phyloP scores from a whole-genome alignment of 2,113 vertebrate species.

The Pseudolaguvia tuberculata region DNA sequence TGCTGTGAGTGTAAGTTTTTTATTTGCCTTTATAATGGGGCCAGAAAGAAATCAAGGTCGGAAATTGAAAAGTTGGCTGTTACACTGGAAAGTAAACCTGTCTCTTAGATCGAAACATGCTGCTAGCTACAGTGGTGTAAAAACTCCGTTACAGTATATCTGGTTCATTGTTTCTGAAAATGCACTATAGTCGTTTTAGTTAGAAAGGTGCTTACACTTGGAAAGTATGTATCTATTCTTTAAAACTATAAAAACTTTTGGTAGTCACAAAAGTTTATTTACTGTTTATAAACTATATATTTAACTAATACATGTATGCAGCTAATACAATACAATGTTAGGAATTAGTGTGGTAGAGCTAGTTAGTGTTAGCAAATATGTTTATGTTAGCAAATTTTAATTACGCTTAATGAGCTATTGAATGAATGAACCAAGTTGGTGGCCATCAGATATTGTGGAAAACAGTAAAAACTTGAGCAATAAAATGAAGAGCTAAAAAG shows the following conservation, averaged over 20 bases:
- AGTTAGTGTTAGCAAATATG: neutral
- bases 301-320: neutral
- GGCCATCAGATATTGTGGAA: neutral
- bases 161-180: neutral
- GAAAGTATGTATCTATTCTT: neutral
- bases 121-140: neutral
- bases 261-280: neutral
- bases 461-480: neutral
- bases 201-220: neutral
- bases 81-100: neutral
- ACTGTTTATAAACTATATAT: neutral
- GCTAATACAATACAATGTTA: neutral
- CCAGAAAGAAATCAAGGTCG: neutral
- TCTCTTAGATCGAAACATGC: neutral
- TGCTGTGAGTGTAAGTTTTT: neutral
- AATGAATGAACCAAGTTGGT: neutral
- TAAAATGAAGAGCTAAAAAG: neutral
- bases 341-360: neutral
- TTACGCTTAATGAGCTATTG: slow-evolving; percentile 1
- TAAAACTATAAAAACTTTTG: neutral
- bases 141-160: too few relatives aligned
- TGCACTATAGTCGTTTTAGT: neutral
- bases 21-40: neutral
- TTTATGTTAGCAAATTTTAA: neutral
- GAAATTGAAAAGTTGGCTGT: neutral